phyloP scores from a whole-genome alignment of 2,113 vertebrate species.

The Heloderma charlesbogerti region DNA sequence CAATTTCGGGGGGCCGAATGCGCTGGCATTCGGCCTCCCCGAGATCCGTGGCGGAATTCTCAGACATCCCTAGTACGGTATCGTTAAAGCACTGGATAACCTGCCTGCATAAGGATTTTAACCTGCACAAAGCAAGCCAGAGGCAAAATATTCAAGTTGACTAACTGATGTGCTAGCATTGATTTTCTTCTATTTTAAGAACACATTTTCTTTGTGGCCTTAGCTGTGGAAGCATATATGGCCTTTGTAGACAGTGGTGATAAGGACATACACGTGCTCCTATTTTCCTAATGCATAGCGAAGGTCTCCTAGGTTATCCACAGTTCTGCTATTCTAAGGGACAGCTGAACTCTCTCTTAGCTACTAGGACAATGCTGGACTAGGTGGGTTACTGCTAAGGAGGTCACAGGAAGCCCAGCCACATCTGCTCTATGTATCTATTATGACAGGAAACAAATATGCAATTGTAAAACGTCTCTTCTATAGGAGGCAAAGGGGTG shows the following conservation, averaged over 20 bases:
- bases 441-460: background rate
- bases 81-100: background rate
- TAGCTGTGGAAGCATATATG: background rate
- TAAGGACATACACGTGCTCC: background rate
- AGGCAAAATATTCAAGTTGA: background rate
- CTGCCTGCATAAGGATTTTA: background rate
- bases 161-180: background rate
- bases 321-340: background rate
- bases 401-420: background rate
- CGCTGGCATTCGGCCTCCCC: no score
- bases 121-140: background rate
- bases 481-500: background rate
- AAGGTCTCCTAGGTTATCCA: slow-evolving; percentile 3
- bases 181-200: slow-evolving; percentile 1
- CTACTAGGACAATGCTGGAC: background rate
- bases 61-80: no score
- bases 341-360: background rate
- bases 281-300: background rate
- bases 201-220: background rate
- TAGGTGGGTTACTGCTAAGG: background rate
- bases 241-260: background rate
- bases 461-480: background rate
- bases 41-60: no score
- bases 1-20: no score
- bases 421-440: background rate